Conservation (phyloP, 2,888 invertebrate species). For the Synanthedon myopaeformis region DNA sequence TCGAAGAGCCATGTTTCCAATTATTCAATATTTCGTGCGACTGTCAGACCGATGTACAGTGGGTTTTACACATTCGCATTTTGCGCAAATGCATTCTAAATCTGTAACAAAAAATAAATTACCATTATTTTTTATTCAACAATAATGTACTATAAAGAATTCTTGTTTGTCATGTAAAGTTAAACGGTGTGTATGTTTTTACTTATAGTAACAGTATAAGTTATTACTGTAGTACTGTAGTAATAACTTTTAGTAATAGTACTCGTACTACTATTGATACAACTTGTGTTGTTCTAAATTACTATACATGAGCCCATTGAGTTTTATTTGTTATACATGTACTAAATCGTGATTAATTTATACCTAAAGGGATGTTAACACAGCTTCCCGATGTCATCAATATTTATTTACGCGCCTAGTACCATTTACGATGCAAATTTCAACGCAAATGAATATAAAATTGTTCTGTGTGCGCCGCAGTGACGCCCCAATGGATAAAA, state of each 20-base stretch:
- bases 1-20: constrained; percentile 37
- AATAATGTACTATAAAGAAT: too few species aligned
- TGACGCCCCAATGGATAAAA: constrained; percentile 35
- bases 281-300: too few species aligned
- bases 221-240: too few species aligned
- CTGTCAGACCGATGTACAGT: constrained; percentile 22
- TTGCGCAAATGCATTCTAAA: constrained; percentile 20
- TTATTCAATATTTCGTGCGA: neutral
- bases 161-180: too few species aligned
- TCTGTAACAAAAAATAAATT: constrained; percentile 24
- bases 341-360: neutral
- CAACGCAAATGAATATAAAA: constrained; percentile 40
- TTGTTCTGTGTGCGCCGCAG: constrained; percentile 17
- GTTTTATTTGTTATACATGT: too few species aligned
- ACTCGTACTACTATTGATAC: too few species aligned
- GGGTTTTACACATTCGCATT: constrained; percentile 21
- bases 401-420: constrained; percentile 9
- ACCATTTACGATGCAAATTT: constrained; percentile 27
- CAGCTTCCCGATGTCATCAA: constrained; percentile 6
- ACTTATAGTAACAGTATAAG: too few species aligned
- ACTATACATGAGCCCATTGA: too few species aligned
- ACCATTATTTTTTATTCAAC: too few species aligned
- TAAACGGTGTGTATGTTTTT: too few species aligned
- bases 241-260: too few species aligned
- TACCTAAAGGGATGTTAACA: constrained; percentile 7